Conservation (phyloP, 2,888 invertebrate species). For the Diabrotica balteata region DNA sequence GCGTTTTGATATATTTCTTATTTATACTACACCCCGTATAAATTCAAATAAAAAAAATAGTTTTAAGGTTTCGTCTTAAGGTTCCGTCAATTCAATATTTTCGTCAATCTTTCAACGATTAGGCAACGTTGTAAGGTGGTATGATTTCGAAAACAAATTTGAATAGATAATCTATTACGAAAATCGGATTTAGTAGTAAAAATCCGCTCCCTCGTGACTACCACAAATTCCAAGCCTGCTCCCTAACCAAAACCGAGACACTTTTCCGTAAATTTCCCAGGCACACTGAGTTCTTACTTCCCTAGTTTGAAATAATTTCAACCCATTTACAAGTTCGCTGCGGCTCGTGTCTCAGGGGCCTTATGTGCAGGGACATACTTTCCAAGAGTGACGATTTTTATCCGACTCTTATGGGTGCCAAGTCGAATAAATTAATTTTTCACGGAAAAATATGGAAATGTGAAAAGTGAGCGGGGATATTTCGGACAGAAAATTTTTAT, state of each 20-base stretch:
- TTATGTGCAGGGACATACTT: slow-evolving; percentile 10
- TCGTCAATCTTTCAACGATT: neutral
- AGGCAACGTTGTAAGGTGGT: neutral
- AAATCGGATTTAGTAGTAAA: no score
- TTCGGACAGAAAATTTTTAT: neutral
- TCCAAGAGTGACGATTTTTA: slow-evolving; percentile 17
- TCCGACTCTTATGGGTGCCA: slow-evolving; percentile 10
- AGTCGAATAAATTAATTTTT: slow-evolving; percentile 17
- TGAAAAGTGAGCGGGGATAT: neutral
- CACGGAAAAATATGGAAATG: slow-evolving; percentile 14
- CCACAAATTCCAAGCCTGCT: no score
- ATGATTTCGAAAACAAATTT: neutral
- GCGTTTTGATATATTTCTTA: no score
- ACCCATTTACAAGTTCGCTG: slow-evolving; percentile 21
- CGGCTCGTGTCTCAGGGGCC: slow-evolving; percentile 15
- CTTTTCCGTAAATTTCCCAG: neutral
- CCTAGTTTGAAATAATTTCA: slow-evolving; percentile 19
- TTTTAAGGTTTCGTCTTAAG: no score
- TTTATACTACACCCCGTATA: no score
- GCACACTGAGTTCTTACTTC: slow-evolving; percentile 4
- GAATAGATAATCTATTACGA: no score
- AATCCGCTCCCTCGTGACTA: no score
- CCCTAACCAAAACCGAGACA: neutral
- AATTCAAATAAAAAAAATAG: no score
- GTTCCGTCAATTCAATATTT: neutral